Evolutionary conservation across 2,113 vertebrate genomes (phyloP), one percentile per base, ranked within the genome.

Genomic region (Tychaedon coryphoeus): DNA sequence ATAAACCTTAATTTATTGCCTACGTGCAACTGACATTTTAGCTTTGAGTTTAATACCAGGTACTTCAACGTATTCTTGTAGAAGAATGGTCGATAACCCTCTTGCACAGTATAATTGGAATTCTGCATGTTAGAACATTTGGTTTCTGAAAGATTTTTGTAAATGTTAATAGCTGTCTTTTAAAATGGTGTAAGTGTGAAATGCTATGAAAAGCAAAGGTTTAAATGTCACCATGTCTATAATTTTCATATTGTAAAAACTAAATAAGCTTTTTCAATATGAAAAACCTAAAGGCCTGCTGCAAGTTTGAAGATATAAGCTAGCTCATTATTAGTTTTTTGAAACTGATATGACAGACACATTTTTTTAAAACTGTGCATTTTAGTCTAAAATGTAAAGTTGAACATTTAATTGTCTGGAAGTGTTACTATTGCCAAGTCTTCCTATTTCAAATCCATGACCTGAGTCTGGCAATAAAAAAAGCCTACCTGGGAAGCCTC

Each of bases 121-220:
- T 98, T 98, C 96, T 97, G 95, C 92, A 92, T 98, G 97, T 98
- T 98, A 95, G 98, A 98, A 98, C 97, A 98, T 98, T 98, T 97
- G 97, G 97, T 98, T 98, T 98, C 96, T 97, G 97, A 97, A 98
- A 98, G 96, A 98, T 98, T 98, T 98, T 97, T 98, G 97, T 97
- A 98, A 98, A 98, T 98, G 98, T 98, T 98, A 98, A 98, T 98
- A 98, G 97, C 97, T 97, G 96, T 97, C 98, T 98, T 98, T 98
- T 98, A 96, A 97, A 98, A 98, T 96, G 95, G 96, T 97, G 95
- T 96, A 97, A 98, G 96, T 97, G 97, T 98, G 97, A 98, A 98
- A 98, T 97, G 97, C 97, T 97, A 97, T 98, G 98, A 98, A 98
- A 98, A 98, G 97, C 95, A 98, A 98, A 98, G 97, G 98, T 98